Base-by-base conservation (phyloP, 35 echinoderm and acorn worm genomes). In the Chiridota heheva region DNA sequence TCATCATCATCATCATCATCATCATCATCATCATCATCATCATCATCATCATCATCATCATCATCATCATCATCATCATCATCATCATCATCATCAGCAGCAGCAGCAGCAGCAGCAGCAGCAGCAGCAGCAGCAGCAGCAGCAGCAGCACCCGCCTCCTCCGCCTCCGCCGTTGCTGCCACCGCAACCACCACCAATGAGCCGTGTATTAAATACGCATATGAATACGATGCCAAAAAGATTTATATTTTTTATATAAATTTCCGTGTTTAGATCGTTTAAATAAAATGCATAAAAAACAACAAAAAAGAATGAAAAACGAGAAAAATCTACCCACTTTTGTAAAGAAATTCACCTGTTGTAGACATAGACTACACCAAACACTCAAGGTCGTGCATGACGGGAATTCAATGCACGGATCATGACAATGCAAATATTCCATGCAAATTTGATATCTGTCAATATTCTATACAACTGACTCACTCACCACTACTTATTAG, bases 1-100 rank as follows among this genome's bases (percentile, higher is more conserved):
- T 2, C 42, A 57, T 18, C 18, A 60, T 37, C 46, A 78, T 78
- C 32, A 58, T 57, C 74, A 78, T 78, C 35, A 78, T 59, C 40
- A 70, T 16, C 40, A 70, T 0, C 67, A 78, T 78, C 46, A 60
- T 58, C 72, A 58, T 76, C 44, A 76, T 20, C 40, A 76, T 45
- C 44, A 10, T 5, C 26, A 53, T 24, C 17, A 70, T 70, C 66
- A 70, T 70, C 71, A 75, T 53, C 40, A 44, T 48, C 2, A 37
- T 28, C 44, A 76, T 3, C 46, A 59, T 61, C 0, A 62, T 38
- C 36, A 73, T 58, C 38, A 49, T 24, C 27, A 55, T 13, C 40
- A 55, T 43, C 22, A 76, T 2, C 12, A 76, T 35, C 27, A 7
- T 0, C 0, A 76, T 76, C 74, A 58, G 30, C 46, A n/a, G n/a